Base-by-base conservation (phyloP, 1,140 invertebrate species). In the Dinoponera quadriceps region DNA sequence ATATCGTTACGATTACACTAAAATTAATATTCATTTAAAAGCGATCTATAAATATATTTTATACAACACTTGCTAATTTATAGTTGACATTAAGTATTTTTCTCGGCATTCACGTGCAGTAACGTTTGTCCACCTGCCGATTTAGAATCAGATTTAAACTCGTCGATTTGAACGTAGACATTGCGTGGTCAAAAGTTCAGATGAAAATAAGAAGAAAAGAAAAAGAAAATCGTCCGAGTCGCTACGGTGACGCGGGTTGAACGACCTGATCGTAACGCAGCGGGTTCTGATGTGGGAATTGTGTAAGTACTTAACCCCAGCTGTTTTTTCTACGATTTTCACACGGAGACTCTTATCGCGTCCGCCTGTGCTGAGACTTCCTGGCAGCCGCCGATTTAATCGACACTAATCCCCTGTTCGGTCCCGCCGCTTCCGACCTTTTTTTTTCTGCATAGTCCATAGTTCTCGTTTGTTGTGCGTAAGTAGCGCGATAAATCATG, bases 221-320 rank as follows among this genome's bases (percentile, higher is more conserved):
- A 14, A 68, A 9, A 49, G 55, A 38, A 55, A 14, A 13, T n/a
- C 5, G 11, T 54, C 13, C n/a, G n/a, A 63, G 13, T 33, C 29
- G 29, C 33, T 3, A 66, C 9, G n/a, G n/a, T 68, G 49, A 27
- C 54, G 16, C 60, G 73, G 83, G 83, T 87, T 90, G 87, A 88
- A 90, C 49, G 82, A 85, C 83, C 83, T 89, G 82, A 88, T 78
- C 54, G 80, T 77, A 88, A 83, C 90, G 59, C 90, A 91, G 90
- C 90, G 68, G 90, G 90, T 78, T 86, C 89, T 91, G 89, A 91
- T 91, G 90, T 78, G 81, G 72, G 69, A 91, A 91, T 89, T 89
- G 14, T 91, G 90, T 91, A 86, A 91, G 82, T 91, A 90, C 90
- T 91, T 89, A 89, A 66, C 84, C 51, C 88, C 80, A 27, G 60